Evolutionary conservation across 2,797 vertebrate species (phyloP).

Genomic region (Steatocranus sp.): DNA sequence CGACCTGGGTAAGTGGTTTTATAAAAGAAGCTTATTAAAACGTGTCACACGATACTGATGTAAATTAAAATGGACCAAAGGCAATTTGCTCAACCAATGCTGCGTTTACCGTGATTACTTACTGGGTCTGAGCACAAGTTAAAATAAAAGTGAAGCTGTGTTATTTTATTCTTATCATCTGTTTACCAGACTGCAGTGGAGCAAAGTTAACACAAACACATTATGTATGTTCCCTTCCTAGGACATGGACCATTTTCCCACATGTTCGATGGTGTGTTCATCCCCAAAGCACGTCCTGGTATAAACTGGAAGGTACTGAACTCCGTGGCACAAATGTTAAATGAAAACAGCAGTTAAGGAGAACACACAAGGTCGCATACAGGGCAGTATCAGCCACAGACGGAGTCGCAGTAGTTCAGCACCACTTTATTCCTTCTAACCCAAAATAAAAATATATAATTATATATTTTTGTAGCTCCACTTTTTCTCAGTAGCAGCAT

Average conservation of each 20-base stretch:
- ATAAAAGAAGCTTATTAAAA: background rate
- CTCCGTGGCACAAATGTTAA: background rate
- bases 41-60: accelerated
- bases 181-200: background rate
- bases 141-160: background rate
- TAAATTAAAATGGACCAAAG: background rate
- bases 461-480: background rate
- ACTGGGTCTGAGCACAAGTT: background rate
- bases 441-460: background rate
- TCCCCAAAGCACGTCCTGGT: slow-evolving; percentile 80
- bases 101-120: background rate
- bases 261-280: slow-evolving; percentile 91
- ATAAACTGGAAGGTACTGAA: slow-evolving; percentile 81
- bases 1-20: slow-evolving; percentile 83
- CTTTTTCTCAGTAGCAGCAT: background rate
- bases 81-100: accelerated
- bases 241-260: slow-evolving; percentile 98
- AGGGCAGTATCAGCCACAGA: background rate
- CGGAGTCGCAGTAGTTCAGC: background rate
- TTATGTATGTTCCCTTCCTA: slow-evolving; percentile 53
- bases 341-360: background rate
- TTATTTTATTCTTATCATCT: background rate
- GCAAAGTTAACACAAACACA: background rate
- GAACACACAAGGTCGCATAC: background rate
- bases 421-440: background rate